Evolutionary conservation across 2,797 vertebrate species (phyloP).

Genomic region (Tympanoctomys barrerae): DNA sequence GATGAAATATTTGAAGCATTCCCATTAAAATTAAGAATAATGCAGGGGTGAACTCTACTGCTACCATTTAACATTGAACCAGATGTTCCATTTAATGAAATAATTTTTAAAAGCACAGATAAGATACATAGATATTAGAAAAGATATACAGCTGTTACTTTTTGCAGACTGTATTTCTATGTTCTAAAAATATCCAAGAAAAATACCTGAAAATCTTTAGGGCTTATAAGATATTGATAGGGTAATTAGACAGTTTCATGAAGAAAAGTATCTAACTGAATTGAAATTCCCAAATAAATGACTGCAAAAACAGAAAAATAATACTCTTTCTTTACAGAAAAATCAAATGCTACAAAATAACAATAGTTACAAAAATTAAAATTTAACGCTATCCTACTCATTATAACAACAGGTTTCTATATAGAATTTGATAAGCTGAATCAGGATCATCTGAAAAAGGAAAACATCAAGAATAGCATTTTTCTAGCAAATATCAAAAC

Average conservation of each 20-base stretch:
- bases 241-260: neutral
- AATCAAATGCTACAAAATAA: neutral
- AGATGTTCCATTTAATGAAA: neutral
- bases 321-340: slow-evolving; percentile 51
- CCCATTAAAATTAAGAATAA: slow-evolving; percentile 37
- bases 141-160: slow-evolving; percentile 34
- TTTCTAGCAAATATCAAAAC: slow-evolving; percentile 47
- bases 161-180: slow-evolving; percentile 21
- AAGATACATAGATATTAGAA: slow-evolving; percentile 1
- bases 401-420: slow-evolving; percentile 7
- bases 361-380: slow-evolving; percentile 6
- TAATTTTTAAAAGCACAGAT: neutral
- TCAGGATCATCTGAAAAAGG: slow-evolving; percentile 34
- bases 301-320: neutral
- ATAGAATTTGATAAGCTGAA: slow-evolving; percentile 10
- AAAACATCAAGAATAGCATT: neutral
- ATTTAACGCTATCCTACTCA: neutral
- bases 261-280: neutral
- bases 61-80: neutral
- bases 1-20: slow-evolving; percentile 37
- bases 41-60: neutral
- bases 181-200: slow-evolving; percentile 31
- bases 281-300: slow-evolving; percentile 28
- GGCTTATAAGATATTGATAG: neutral
- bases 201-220: slow-evolving; percentile 33